These are phyloP conservation scores for Gambusia affinis DNA, from an alignment of 2,113 vertebrate genomes.

Conservation along the genomic window DNA sequence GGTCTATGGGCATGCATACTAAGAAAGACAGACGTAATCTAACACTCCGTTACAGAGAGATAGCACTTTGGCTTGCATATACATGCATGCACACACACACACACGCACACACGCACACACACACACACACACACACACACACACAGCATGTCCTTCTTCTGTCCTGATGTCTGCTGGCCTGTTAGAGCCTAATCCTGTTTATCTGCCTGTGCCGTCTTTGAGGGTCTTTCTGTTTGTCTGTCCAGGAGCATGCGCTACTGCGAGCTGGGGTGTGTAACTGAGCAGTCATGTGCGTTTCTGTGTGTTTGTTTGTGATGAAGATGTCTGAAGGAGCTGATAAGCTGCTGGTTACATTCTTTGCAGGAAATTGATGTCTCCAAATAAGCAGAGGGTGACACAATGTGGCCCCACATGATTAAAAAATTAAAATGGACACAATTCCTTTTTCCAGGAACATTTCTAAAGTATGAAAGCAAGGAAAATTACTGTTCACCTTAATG, in stretches of 20 bases:
- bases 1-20: slow-evolving; percentile 32
- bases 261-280: neutral
- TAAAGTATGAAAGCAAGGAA: neutral
- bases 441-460: slow-evolving; percentile 6
- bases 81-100: slow-evolving; percentile 16
- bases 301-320: slow-evolving; percentile 61
- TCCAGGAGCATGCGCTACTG: neutral
- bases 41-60: slow-evolving; percentile 26
- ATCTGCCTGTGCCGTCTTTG: slow-evolving; percentile 51
- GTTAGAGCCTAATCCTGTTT: slow-evolving; percentile 67
- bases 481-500: neutral
- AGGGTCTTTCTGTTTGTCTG: slow-evolving; percentile 39
- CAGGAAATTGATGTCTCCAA: slow-evolving; percentile 62
- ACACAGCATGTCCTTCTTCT: slow-evolving; percentile 53
- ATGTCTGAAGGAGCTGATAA: slow-evolving; percentile 77
- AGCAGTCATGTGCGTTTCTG: slow-evolving; percentile 24
- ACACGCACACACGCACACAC: slow-evolving; percentile 31
- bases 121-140: slow-evolving; percentile 19
- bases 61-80: slow-evolving; percentile 12
- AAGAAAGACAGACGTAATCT: slow-evolving; percentile 48
- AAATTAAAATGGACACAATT: slow-evolving; percentile 13
- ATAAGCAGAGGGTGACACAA: slow-evolving; percentile 55
- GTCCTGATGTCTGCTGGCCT: slow-evolving; percentile 62
- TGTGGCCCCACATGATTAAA: slow-evolving; percentile 52
- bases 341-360: slow-evolving; percentile 62